Evolutionary conservation across 2,888 invertebrate genomes (phyloP).

Genomic region (Pseudoips prasinana): DNA sequence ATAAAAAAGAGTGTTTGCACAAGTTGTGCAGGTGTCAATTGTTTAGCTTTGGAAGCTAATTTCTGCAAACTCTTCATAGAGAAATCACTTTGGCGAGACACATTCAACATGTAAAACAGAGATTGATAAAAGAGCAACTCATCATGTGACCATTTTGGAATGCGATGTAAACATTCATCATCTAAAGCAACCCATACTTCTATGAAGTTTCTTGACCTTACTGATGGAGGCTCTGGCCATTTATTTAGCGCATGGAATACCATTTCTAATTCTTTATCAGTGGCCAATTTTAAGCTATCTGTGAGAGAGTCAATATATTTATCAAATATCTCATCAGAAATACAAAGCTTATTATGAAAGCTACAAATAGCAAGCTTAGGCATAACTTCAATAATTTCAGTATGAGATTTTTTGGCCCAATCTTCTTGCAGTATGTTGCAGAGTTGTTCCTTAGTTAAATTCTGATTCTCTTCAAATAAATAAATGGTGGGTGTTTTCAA

Average conservation of each 20-base stretch:
- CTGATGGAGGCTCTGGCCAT: conserved; percentile 76
- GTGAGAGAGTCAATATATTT: conserved; percentile 65
- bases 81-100: conserved; percentile 80
- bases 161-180: conserved; percentile 78
- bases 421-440: conserved; percentile 43
- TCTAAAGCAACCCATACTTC: conserved; percentile 87
- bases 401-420: conserved; percentile 45
- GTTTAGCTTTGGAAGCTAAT: conserved; percentile 79
- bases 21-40: conserved; percentile 82
- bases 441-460: conserved; percentile 42
- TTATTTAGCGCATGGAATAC: conserved; percentile 75
- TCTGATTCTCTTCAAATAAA: conserved; percentile 4
- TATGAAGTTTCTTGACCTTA: conserved; percentile 81
- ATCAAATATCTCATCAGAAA: conserved; percentile 63
- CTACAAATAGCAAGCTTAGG: conserved; percentile 55
- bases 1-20: conserved; percentile 86
- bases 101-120: conserved; percentile 83
- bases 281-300: conserved; percentile 77
- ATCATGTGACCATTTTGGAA: conserved; percentile 73
- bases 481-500: conserved; percentile 13
- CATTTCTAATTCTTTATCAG: conserved; percentile 79
- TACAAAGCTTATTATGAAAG: conserved; percentile 49
- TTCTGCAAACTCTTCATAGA: conserved; percentile 76
- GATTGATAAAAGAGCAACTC: conserved; percentile 83
- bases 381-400: conserved; percentile 54